A percentile compares a stretch with the other conserved stretches of the same genome.
Evolutionary conservation across 2,113 vertebrate genomes (phyloP).

Genomic region (Eurypyga helias): DNA sequence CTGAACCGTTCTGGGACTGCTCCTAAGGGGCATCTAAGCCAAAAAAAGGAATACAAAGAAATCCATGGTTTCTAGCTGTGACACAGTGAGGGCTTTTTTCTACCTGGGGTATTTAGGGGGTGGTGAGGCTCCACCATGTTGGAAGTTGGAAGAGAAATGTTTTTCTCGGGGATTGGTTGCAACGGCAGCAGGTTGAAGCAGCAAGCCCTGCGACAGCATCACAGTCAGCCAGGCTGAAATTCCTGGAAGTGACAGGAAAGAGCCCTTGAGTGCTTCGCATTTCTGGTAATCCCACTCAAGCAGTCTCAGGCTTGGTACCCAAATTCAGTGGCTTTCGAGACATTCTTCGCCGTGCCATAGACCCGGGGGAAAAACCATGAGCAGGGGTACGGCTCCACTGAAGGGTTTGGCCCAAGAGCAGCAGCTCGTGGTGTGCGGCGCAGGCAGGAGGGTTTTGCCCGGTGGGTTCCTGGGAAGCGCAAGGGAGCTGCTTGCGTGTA

Average conservation of each 20-base stretch:
- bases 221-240: background rate
- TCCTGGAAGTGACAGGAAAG: background rate
- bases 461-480: rapidly evolving
- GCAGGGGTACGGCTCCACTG: background rate
- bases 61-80: background rate
- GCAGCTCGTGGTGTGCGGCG: rapidly evolving
- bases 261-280: background rate
- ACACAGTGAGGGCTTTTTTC: rapidly evolving
- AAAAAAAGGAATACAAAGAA: background rate
- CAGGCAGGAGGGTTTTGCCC: rapidly evolving
- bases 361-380: background rate
- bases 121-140: background rate
- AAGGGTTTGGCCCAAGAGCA: background rate
- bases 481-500: background rate
- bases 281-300: background rate
- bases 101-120: background rate
- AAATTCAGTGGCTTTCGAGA: background rate
- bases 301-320: background rate
- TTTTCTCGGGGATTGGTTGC: rapidly evolving
- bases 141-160: background rate
- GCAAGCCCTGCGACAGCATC: rapidly evolving
- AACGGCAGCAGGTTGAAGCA: background rate
- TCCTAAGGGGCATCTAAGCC: background rate
- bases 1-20: background rate
- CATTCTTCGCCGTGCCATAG: rapidly evolving